These are phyloP conservation scores for Zosterops pallidus DNA, from an alignment of 2,113 vertebrate species.

Conservation along the genomic window DNA sequence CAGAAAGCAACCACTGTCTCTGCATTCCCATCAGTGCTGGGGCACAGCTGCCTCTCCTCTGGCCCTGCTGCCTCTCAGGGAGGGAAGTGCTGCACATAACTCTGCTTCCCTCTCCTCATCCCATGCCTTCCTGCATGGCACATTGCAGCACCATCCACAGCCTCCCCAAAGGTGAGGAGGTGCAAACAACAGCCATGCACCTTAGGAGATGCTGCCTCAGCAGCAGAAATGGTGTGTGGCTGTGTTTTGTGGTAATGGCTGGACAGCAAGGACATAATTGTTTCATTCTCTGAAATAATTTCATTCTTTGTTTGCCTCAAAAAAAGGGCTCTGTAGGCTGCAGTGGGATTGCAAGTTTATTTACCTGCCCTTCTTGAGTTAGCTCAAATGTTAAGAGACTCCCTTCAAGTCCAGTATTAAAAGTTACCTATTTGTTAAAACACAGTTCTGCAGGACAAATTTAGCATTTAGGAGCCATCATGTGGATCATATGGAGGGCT, in stretches of 20 bases:
- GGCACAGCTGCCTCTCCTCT: not conserved
- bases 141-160: rapidly evolving
- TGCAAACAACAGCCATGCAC: not conserved
- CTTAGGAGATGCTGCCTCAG: no score
- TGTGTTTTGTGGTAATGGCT: not conserved
- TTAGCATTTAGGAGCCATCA: conserved; percentile 51
- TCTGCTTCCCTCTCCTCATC: not conserved
- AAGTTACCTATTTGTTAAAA: conserved; percentile 43
- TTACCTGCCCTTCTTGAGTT: conserved; percentile 47
- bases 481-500: conserved; percentile 63
- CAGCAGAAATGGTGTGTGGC: not conserved
- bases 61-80: not conserved
- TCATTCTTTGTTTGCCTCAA: rapidly evolving
- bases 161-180: not conserved
- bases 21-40: not conserved
- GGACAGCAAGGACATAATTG: not conserved
- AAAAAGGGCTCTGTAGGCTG: not conserved
- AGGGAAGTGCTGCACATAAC: not conserved
- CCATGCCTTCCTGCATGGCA: rapidly evolving
- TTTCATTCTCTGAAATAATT: not conserved
- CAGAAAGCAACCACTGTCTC: rapidly evolving
- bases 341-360: conserved; percentile 7
- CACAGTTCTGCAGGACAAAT: not conserved
- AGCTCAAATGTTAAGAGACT: conserved; percentile 34
- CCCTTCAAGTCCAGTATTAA: conserved; percentile 24